These are phyloP conservation scores for Heloderma charlesbogerti DNA, from an alignment of 2,113 vertebrate species.

Conservation along the genomic window DNA sequence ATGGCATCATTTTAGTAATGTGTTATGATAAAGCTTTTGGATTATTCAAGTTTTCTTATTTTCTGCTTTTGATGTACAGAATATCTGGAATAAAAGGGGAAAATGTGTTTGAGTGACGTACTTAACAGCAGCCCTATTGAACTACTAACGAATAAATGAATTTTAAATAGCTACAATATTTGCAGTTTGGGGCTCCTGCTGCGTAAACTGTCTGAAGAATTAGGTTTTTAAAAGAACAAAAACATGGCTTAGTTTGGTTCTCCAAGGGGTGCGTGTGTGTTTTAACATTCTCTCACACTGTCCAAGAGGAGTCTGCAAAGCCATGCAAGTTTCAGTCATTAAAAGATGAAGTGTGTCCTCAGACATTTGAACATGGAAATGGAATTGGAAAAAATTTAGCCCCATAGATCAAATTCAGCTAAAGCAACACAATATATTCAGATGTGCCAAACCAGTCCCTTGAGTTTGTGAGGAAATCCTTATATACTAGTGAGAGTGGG, in stretches of 20 bases:
- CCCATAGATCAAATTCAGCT: conserved; percentile 7
- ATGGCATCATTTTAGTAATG: neutral
- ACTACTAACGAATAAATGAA: conserved; percentile 38
- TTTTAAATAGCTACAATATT: conserved; percentile 43
- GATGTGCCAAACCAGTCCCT: neutral
- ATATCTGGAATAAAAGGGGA: conserved; percentile 10
- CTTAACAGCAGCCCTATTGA: conserved; percentile 32
- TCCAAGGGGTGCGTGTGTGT: neutral
- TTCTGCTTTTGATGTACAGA: conserved; percentile 26
- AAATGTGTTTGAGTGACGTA: conserved; percentile 35
- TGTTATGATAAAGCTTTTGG: neutral
- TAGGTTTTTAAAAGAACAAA: conserved; percentile 40
- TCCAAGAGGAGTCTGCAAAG: conserved; percentile 29
- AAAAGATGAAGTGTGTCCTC: conserved; percentile 11
- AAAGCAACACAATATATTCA: conserved; percentile 7
- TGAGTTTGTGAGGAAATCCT: neutral
- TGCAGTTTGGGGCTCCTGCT: conserved; percentile 24
- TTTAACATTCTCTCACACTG: neutral
- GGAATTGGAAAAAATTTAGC: neutral
- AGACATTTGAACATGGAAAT: neutral
- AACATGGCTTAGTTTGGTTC: conserved; percentile 19
- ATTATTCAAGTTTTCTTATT: neutral
- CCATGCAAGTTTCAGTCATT: conserved; percentile 1
- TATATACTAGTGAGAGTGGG: neutral
- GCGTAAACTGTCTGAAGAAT: conserved; percentile 31